Base-by-base conservation (phyloP, 92 coral and sea anemone species). In the Nematostella vectensis region DNA sequence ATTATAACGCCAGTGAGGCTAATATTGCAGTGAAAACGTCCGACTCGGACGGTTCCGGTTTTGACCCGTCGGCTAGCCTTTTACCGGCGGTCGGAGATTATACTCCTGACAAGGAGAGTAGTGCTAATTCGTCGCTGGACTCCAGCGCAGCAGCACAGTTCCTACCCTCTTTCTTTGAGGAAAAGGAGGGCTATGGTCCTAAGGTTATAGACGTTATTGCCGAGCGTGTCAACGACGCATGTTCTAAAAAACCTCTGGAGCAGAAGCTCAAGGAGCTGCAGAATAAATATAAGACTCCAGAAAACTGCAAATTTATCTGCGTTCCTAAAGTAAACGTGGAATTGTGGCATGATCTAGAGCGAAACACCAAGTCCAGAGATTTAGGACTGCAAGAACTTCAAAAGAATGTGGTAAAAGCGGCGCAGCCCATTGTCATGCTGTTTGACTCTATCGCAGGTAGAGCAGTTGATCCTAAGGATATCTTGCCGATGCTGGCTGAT, bases 331-430 rank as follows among this genome's bases (percentile, higher is more conserved):
- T 69, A 1, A 69, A 69, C 50, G 49, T 49, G 11, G 76, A 69
- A 31, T 29, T 69, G 21, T 69, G 76, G 76, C 71, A 69, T 48
- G 76, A 60, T 49, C 38, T 61, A 27, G 69, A 42, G 29, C 37
- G 45, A 42, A 15, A 1, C 22, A 42, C 45, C n/a, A 66, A 66
- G 38, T 22, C 54, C 26, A 29, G 29, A 59, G 72, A 66, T 58
- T 55, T 66, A 15, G 31, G 57, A 3, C 29, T 57, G 16, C 72
- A 66, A 22, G 68, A 58, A 36, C 19, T 60, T 36, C 72, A 69
- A 31, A 69, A 62, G 42, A 62, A 22, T 29, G 26, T 69, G 29
- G 76, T 69, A 16, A 69, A 69, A 31, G 45, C 76, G n/a, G 72
- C 76, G 25, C 76, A 69, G 47, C 72, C 48, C 31, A 23, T 69